These are phyloP conservation scores for Neoseiulus cucumeris DNA, from an alignment of 1,140 invertebrate species.

Conservation along the genomic window DNA sequence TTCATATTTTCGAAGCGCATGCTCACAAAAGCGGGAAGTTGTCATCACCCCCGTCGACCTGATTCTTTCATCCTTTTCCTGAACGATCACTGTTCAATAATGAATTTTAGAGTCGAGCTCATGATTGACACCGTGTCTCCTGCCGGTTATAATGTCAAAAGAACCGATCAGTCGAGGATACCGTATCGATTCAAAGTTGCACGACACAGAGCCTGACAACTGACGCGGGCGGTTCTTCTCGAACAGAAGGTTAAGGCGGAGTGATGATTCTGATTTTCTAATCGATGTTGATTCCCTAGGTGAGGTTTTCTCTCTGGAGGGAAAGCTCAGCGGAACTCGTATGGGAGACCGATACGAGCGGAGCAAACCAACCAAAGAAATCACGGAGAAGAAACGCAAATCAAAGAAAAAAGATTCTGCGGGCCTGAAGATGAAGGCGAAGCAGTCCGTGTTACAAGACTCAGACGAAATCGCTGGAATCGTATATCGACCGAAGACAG, in stretches of 20 bases:
- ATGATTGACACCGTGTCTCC: too few species aligned
- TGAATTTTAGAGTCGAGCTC: too few species aligned
- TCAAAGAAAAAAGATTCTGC: conserved; percentile 41
- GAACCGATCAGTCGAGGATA: too few species aligned
- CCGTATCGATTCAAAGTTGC: too few species aligned
- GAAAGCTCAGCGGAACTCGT: conserved; percentile 67
- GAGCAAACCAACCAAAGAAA: conserved; percentile 48
- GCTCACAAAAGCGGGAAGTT: too few species aligned
- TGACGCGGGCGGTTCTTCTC: too few species aligned
- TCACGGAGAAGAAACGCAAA: conserved; percentile 56
- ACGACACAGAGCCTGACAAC: too few species aligned
- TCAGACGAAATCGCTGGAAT: conserved; percentile 53
- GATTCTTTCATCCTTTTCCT: too few species aligned
- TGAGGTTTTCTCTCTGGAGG: conserved; percentile 83
- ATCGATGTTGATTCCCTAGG: neutral
- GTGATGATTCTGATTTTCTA: neutral
- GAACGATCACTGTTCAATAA: too few species aligned
- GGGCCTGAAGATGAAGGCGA: neutral
- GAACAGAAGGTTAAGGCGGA: neutral
- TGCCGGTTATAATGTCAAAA: too few species aligned
- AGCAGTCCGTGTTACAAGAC: conserved; percentile 20
- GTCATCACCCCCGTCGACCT: too few species aligned
- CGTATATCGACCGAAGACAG: conserved; percentile 85
- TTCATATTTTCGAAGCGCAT: too few species aligned
- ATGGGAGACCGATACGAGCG: conserved; percentile 89